A percentile compares a stretch with the other conserved stretches of the same genome.
Evolutionary conservation across 2,113 vertebrate species (phyloP).

Genomic region (Felis chaus): DNA sequence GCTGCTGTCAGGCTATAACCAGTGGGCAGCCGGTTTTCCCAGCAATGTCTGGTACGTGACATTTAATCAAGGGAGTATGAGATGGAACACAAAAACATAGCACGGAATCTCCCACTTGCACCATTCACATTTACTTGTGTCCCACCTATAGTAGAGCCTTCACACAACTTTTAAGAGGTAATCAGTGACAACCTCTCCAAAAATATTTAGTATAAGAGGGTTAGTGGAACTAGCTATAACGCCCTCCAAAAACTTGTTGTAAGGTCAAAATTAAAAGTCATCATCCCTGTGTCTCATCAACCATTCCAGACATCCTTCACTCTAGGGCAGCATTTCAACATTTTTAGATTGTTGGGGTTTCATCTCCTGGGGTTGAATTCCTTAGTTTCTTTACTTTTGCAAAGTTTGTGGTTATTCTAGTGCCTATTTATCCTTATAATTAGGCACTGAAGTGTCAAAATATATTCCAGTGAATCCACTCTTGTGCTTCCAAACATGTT

Average conservation of each 20-base stretch:
- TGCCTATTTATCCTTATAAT: background rate
- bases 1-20: background rate
- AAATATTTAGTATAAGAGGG: background rate
- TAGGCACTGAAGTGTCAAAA: background rate
- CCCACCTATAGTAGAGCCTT: too few relatives aligned
- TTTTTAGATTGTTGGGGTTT: background rate
- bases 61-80: background rate
- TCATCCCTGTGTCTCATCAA: background rate
- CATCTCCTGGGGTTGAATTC: background rate
- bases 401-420: background rate
- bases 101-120: background rate
- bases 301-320: background rate
- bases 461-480: background rate
- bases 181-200: background rate
- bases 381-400: background rate
- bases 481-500: background rate
- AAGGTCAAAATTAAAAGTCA: background rate
- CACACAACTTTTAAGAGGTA: background rate
- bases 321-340: background rate
- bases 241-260: background rate
- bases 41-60: background rate
- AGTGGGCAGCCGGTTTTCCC: background rate
- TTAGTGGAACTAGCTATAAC: background rate
- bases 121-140: background rate
- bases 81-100: background rate